Evolutionary conservation across 2,888 invertebrate species (phyloP).

Genomic region (Morpho deidamia): DNA sequence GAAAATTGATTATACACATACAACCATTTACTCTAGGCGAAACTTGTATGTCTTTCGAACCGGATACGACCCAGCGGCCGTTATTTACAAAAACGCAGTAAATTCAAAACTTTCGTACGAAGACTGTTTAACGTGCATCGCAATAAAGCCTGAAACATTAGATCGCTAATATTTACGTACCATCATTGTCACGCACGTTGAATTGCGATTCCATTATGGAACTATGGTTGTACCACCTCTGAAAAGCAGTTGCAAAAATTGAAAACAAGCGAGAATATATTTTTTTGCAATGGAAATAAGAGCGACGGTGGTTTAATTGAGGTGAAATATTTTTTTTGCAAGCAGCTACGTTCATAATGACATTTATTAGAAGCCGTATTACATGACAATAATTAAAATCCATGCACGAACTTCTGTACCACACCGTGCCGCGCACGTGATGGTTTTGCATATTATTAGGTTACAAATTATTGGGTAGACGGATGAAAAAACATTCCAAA

Average conservation of each 20-base stretch:
- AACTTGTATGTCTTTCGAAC: not conserved
- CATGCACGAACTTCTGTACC: constrained; percentile 73
- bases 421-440: constrained; percentile 66
- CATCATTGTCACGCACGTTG: constrained; percentile 74
- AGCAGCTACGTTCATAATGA: constrained; percentile 67
- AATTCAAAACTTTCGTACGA: constrained; percentile 46
- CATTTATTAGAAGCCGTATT: constrained; percentile 76
- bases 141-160: constrained; percentile 54
- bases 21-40: no score
- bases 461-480: constrained; percentile 43
- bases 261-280: constrained; percentile 22
- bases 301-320: constrained; percentile 13
- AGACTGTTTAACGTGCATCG: constrained; percentile 36
- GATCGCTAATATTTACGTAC: constrained; percentile 61
- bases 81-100: constrained; percentile 17
- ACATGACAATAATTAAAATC: constrained; percentile 78
- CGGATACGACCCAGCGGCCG: constrained; percentile 21
- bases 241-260: constrained; percentile 8
- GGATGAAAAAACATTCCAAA: constrained; percentile 19
- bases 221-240: constrained; percentile 51
- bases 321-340: constrained; percentile 33
- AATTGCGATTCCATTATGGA: constrained; percentile 69
- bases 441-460: constrained; percentile 64
- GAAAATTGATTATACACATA: no score
- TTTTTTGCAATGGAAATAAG: constrained; percentile 22